Evolutionary conservation across 2,797 vertebrate species (phyloP).

Genomic region (Cuculus canorus): DNA sequence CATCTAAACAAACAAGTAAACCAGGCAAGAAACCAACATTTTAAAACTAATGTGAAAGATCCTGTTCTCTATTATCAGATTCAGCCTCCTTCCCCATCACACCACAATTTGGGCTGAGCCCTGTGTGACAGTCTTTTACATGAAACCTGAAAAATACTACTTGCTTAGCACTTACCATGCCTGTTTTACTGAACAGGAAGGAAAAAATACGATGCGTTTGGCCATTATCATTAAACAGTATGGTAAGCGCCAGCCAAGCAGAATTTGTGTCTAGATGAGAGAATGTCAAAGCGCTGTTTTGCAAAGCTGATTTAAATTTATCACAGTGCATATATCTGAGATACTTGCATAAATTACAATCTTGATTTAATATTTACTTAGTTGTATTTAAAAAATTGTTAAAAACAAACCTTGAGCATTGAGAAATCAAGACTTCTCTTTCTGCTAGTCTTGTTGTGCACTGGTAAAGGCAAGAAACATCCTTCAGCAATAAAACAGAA

Average conservation of each 20-base stretch:
- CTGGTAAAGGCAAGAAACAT: background rate
- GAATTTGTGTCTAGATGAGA: background rate
- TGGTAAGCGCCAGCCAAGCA: background rate
- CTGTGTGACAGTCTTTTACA: background rate
- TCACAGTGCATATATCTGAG: background rate
- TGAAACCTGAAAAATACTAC: background rate
- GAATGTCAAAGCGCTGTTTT: background rate
- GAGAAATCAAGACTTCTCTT: background rate
- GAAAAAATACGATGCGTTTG: background rate
- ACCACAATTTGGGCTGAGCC: background rate
- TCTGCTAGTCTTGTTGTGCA: background rate
- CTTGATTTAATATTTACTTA: background rate
- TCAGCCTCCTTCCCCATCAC: background rate
- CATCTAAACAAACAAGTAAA: background rate
- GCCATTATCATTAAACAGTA: background rate
- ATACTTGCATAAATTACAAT: background rate
- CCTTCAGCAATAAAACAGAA: background rate
- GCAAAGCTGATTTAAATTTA: background rate
- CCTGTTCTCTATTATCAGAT: background rate
- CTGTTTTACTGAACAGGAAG: background rate
- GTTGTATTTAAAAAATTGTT: background rate
- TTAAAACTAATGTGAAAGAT: background rate
- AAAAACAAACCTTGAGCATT: slow-evolving; percentile 31
- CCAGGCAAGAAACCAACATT: background rate
- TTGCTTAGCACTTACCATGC: background rate